Percentiles rank a stretch among this genome's conserved stretches.
Conservation (phyloP, 1,140 invertebrate species). For the Eriocheir sinensis region DNA sequence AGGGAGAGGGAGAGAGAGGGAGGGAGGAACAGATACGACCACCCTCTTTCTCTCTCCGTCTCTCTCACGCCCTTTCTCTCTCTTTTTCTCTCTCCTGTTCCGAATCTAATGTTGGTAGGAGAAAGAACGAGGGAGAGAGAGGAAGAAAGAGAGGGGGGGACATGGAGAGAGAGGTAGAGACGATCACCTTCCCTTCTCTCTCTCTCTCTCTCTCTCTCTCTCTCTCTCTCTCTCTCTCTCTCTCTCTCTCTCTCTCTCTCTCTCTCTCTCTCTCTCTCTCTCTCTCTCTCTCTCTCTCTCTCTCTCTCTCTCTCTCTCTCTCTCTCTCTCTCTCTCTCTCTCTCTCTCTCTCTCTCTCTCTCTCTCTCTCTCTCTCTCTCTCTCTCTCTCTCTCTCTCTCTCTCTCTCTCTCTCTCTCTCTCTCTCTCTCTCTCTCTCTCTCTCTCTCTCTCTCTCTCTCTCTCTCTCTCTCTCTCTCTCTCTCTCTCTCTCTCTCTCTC, state of each 20-base stretch:
- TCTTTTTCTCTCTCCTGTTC: not conserved
- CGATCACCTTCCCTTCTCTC: slow-evolving; percentile 30
- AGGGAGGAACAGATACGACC: not conserved
- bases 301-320: not conserved
- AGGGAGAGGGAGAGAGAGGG: slow-evolving; percentile 59
- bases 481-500: not conserved
- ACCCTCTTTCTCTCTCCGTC: not conserved
- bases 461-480: not conserved
- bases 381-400: not conserved
- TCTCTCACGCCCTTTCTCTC: too few species aligned
- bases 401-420: slow-evolving; percentile 2
- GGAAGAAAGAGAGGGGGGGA: not conserved
- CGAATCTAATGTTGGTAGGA: not conserved
- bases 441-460: not conserved
- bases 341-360: too few species aligned
- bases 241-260: not conserved
- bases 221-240: slow-evolving; percentile 48
- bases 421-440: not conserved
- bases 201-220: slow-evolving; percentile 40
- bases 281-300: not conserved
- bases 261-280: not conserved
- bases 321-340: too few species aligned
- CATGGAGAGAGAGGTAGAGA: not conserved
- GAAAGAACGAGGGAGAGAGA: not conserved
- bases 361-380: not conserved